Conservation (phyloP, 2,113 vertebrate species). For the Corythoichthys haematopterus region DNA sequence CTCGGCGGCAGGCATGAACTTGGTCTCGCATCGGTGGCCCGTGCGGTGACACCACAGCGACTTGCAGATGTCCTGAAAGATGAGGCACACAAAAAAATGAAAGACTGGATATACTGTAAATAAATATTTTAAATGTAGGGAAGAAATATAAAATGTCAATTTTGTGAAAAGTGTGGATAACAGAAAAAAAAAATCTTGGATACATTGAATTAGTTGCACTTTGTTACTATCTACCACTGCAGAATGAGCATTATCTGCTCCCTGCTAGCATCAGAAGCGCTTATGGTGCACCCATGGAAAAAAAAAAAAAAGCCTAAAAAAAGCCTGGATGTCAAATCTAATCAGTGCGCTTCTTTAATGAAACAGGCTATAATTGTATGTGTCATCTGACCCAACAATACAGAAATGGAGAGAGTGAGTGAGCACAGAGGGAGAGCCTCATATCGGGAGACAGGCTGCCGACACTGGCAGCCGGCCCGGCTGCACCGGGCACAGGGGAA, state of each 20-base stretch:
- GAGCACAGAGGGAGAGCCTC: slow-evolving; percentile 45
- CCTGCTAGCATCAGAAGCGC: slow-evolving; percentile 37
- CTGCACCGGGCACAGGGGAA: slow-evolving; percentile 48
- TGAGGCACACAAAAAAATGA: slow-evolving; percentile 24
- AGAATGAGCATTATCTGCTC: slow-evolving; percentile 26
- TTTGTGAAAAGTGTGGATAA: neutral
- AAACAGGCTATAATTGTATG: slow-evolving; percentile 51
- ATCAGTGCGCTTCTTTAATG: slow-evolving; percentile 53
- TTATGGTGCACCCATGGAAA: slow-evolving; percentile 10
- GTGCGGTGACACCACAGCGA: slow-evolving; percentile 94
- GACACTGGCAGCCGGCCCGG: slow-evolving; percentile 43
- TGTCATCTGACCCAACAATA: slow-evolving; percentile 59
- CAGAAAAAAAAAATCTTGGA: neutral
- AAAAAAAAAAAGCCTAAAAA: slow-evolving; percentile 41
- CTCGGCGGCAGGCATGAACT: slow-evolving; percentile 98
- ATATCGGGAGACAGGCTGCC: slow-evolving; percentile 46
- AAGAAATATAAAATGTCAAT: neutral
- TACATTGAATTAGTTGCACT: neutral
- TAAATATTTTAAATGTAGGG: neutral
- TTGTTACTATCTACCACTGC: neutral
- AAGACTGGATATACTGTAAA: neutral
- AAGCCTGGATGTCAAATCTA: slow-evolving; percentile 41
- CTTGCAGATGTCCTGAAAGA: slow-evolving; percentile 93
- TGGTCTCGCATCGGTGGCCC: slow-evolving; percentile 94
- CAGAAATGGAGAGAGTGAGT: slow-evolving; percentile 35